These are phyloP conservation scores for Arenaria interpres DNA, from an alignment of 2,113 vertebrate species.

Conservation along the genomic window DNA sequence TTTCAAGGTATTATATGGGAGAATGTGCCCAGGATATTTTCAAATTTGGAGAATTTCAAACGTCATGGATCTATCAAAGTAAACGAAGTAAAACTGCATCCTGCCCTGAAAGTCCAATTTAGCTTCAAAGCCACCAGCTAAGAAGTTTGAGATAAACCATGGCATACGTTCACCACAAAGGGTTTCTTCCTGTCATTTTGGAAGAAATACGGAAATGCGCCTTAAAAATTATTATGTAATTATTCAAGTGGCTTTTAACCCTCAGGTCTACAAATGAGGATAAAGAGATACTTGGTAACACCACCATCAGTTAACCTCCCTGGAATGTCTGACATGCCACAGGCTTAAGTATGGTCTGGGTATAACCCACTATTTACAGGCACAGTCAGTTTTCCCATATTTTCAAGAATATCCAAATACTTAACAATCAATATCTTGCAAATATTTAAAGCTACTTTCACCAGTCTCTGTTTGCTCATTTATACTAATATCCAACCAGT, in stretches of 20 bases:
- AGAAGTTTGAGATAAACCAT: neutral
- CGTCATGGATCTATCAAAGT: neutral
- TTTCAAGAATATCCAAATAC: neutral
- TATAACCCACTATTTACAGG: neutral
- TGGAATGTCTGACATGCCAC: neutral
- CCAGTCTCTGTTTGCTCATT: neutral
- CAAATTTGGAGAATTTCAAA: neutral
- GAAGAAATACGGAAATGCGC: neutral
- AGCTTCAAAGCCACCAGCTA: neutral
- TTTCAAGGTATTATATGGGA: neutral
- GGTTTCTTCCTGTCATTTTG: neutral
- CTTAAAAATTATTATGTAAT: neutral
- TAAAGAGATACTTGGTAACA: neutral
- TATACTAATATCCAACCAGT: neutral
- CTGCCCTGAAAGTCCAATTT: neutral
- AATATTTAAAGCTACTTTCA: neutral
- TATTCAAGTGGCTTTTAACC: neutral
- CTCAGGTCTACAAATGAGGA: neutral
- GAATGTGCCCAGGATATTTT: neutral
- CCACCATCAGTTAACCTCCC: neutral
- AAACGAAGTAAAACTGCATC: rapidly evolving
- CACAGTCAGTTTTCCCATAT: neutral
- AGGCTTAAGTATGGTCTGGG: neutral
- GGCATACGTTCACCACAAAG: neutral
- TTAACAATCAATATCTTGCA: neutral